phyloP scores from a whole-genome alignment of 1,140 invertebrate genomes.

The Zophobas morio region DNA sequence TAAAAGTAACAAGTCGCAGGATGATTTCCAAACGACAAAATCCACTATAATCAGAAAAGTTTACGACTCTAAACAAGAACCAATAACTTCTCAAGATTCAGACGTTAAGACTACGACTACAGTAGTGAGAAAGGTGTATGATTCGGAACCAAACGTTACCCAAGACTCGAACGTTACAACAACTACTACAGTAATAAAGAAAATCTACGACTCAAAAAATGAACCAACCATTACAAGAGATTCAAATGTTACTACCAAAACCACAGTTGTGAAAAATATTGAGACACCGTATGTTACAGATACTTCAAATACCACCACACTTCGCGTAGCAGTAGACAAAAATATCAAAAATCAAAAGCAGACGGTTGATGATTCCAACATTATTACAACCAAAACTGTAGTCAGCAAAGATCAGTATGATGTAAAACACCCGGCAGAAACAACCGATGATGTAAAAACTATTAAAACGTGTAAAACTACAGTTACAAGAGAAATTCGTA shows the following conservation, averaged over 20 bases:
- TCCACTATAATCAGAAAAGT: slow-evolving; percentile 12
- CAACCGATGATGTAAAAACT: slow-evolving; percentile 4
- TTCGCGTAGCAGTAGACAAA: too few species aligned
- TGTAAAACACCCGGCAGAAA: not conserved
- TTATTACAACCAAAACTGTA: not conserved
- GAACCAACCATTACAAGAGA: not conserved
- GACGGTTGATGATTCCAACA: slow-evolving; percentile 4
- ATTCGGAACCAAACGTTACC: not conserved
- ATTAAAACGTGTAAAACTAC: slow-evolving; percentile 36
- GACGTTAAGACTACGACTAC: not conserved
- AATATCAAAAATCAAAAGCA: not conserved
- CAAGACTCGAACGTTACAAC: not conserved
- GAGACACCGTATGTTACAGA: too few species aligned
- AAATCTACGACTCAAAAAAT: not conserved
- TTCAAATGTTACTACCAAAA: not conserved
- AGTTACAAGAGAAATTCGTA: slow-evolving; percentile 16
- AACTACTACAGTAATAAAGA: slow-evolving; percentile 1
- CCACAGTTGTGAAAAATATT: not conserved
- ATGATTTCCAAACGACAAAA: not conserved
- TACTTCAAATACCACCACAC: too few species aligned
- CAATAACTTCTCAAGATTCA: slow-evolving; percentile 3
- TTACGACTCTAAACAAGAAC: slow-evolving; percentile 1
- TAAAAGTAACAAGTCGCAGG: not conserved
- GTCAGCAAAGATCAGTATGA: not conserved
- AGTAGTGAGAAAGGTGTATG: not conserved